These are phyloP conservation scores for Drosophila fungiperda DNA, from an alignment of 2,888 invertebrate genomes.

Conservation along the genomic window DNA sequence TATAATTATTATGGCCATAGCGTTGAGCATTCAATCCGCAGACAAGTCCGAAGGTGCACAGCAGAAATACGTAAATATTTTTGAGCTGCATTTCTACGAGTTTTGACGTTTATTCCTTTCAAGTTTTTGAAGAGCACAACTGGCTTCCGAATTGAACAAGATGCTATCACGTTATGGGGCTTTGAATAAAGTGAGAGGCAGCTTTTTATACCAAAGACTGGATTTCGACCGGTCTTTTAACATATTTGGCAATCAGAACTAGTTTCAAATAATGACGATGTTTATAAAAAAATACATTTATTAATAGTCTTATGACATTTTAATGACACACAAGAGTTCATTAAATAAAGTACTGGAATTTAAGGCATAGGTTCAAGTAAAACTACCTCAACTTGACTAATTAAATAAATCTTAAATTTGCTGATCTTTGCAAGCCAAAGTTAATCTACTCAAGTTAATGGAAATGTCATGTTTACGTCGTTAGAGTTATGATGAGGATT, in stretches of 20 bases:
- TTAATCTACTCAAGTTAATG: not conserved
- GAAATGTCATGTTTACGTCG: not conserved
- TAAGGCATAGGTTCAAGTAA: not conserved
- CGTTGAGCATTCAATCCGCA: constrained; percentile 16
- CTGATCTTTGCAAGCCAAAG: not conserved
- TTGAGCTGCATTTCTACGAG: constrained; percentile 12
- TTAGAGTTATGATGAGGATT: not conserved
- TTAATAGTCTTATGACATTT: constrained; percentile 14
- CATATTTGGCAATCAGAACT: constrained; percentile 30
- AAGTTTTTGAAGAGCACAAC: constrained; percentile 10
- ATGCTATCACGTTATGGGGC: constrained; percentile 17
- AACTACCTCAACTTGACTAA: not conserved
- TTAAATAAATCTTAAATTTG: not conserved
- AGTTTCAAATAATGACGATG: constrained; percentile 29
- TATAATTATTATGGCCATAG: constrained; percentile 5
- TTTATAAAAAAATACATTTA: constrained; percentile 4
- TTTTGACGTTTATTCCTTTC: not conserved
- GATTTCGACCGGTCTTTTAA: constrained; percentile 38
- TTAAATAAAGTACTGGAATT: not conserved
- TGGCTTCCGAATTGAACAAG: constrained; percentile 27
- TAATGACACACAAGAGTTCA: constrained; percentile 4
- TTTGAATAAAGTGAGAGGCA: constrained; percentile 8
- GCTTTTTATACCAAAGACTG: constrained; percentile 48
- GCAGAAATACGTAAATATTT: constrained; percentile 5
- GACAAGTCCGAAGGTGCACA: constrained; percentile 17